Evolutionary conservation across 2,888 invertebrate species (phyloP).

Genomic region (Ellobium chinense): DNA sequence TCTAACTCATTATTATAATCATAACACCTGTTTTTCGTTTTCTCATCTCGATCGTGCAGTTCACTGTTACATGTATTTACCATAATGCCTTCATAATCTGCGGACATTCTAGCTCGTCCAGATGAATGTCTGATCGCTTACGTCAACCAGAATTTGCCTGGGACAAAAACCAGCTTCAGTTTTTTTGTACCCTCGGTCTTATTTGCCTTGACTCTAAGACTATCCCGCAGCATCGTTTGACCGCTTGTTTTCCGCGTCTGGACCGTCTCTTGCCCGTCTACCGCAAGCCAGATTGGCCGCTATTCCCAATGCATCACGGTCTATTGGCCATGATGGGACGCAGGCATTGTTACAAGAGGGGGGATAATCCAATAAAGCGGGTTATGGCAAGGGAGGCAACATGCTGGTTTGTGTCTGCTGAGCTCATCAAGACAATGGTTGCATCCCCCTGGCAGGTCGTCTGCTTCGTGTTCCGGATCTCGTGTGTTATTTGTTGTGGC

Average conservation of each 20-base stretch:
- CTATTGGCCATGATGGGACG: constrained; percentile 35
- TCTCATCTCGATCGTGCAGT: no score
- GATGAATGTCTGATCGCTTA: background rate
- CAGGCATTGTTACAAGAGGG: constrained; percentile 38
- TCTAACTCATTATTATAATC: no score
- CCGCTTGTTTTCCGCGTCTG: constrained; percentile 24
- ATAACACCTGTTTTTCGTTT: no score
- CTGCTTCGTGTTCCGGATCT: constrained; percentile 23
- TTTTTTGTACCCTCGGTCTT: background rate
- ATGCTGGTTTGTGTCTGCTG: constrained; percentile 43
- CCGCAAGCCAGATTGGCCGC: constrained; percentile 38
- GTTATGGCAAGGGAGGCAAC: constrained; percentile 43
- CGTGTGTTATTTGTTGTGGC: constrained; percentile 42
- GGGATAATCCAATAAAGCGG: constrained; percentile 21
- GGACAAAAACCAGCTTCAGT: background rate
- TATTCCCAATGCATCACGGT: constrained; percentile 37
- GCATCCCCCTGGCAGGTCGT: constrained; percentile 26
- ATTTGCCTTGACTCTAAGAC: constrained; percentile 33
- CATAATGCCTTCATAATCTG: no score
- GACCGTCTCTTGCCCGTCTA: background rate
- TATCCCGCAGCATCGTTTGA: constrained; percentile 10
- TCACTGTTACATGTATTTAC: no score
- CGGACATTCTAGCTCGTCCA: no score
- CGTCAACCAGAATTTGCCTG: background rate
- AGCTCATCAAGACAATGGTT: constrained; percentile 39